phyloP scores from a whole-genome alignment of 2,113 vertebrate species.

The Silurus asotus region DNA sequence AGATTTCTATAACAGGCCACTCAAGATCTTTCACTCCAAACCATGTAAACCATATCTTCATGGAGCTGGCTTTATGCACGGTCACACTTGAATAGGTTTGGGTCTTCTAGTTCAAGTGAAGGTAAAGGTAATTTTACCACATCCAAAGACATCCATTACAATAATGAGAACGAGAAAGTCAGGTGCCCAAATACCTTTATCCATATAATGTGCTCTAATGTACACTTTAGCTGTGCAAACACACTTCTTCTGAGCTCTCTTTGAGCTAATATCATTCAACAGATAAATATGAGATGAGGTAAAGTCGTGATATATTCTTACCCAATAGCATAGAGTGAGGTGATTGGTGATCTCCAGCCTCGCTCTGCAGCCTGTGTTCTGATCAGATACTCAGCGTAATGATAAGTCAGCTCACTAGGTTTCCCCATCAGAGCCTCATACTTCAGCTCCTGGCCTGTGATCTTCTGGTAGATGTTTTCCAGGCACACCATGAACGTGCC shows the following conservation, averaged over 20 bases:
- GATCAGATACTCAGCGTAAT: slow-evolving; percentile 83
- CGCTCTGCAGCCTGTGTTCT: slow-evolving; percentile 74
- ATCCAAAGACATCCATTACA: no score
- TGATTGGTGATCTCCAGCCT: slow-evolving; percentile 71
- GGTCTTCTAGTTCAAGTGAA: no score
- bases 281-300: background rate
- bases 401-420: slow-evolving; percentile 84
- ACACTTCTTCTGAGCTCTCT: background rate
- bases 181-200: background rate
- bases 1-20: no score
- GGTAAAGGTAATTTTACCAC: no score
- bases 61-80: no score
- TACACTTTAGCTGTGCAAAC: background rate
- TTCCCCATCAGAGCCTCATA: slow-evolving; percentile 85
- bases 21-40: no score
- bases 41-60: no score
- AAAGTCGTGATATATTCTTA: slow-evolving; percentile 59
- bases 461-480: slow-evolving; percentile 87
- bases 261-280: background rate
- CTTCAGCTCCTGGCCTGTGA: slow-evolving; percentile 82
- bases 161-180: no score
- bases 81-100: no score
- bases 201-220: background rate
- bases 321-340: slow-evolving; percentile 83
- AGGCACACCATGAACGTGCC: slow-evolving; percentile 87